A percentile compares a stretch with the other conserved stretches of the same genome.
Evolutionary conservation across 2,797 vertebrate species (phyloP).

Genomic region (Okamejei kenojei): DNA sequence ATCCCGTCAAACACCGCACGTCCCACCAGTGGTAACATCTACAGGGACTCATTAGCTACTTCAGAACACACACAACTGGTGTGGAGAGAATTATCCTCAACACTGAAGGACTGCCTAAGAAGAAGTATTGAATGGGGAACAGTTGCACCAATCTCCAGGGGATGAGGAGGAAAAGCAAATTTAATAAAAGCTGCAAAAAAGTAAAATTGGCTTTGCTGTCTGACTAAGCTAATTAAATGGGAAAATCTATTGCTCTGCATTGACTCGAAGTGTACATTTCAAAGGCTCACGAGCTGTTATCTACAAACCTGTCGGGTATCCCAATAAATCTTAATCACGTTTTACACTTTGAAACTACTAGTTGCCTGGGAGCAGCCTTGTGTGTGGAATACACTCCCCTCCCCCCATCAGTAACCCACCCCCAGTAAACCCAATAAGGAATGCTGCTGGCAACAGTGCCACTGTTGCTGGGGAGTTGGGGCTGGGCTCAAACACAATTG

Average conservation of each 20-base stretch:
- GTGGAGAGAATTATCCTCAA: no score
- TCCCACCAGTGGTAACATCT: no score
- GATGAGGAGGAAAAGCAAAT: background rate
- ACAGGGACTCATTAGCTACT: no score
- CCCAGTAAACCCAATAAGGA: background rate
- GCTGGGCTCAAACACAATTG: background rate
- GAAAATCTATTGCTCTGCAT: background rate
- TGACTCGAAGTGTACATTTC: background rate
- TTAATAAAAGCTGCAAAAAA: background rate
- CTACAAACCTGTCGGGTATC: background rate
- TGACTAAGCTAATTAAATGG: background rate
- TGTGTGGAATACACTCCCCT: constrained; percentile 37
- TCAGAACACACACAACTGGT: no score
- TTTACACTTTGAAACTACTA: constrained; percentile 48
- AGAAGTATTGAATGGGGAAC: background rate
- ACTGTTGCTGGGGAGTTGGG: background rate
- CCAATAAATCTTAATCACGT: constrained; percentile 40
- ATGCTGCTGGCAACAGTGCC: background rate
- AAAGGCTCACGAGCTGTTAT: background rate
- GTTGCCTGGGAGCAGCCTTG: constrained; percentile 43
- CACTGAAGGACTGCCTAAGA: no score
- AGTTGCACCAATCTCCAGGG: background rate
- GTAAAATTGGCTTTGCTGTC: background rate
- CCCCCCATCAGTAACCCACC: background rate
- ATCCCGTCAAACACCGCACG: no score